These are phyloP conservation scores for Rhopalosiphum maidis DNA, from an alignment of 1,140 invertebrate genomes.

Conservation along the genomic window DNA sequence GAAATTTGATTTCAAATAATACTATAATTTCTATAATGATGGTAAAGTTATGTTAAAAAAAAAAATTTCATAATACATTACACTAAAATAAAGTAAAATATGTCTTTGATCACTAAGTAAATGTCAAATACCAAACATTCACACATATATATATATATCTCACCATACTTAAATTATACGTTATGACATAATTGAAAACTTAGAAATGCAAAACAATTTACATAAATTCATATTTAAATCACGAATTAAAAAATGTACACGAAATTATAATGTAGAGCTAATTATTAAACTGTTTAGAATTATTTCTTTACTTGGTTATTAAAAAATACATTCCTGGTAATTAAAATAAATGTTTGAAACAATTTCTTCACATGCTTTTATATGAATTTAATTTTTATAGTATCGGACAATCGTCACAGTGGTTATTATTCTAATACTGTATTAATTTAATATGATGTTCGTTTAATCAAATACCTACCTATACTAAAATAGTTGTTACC, in stretches of 20 bases:
- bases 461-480: neutral
- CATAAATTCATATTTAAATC: neutral
- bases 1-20: neutral
- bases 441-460: neutral
- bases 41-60: neutral
- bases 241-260: neutral
- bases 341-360: neutral
- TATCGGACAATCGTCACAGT: neutral
- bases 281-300: neutral
- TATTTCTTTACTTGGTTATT: neutral
- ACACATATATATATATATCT: neutral
- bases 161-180: neutral
- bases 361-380: neutral
- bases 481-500: neutral
- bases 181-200: neutral
- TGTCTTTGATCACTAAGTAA: neutral
- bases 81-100: neutral
- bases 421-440: neutral
- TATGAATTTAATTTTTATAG: neutral
- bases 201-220: neutral
- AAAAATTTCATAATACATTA: neutral
- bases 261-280: neutral
- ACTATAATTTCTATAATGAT: neutral
- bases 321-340: neutral
- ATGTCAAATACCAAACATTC: neutral